A percentile compares a stretch with the other conserved stretches of the same genome.
These are phyloP conservation scores for Lumbricus terrestris DNA, from an alignment of 2,888 invertebrate species.

Conservation along the genomic window DNA sequence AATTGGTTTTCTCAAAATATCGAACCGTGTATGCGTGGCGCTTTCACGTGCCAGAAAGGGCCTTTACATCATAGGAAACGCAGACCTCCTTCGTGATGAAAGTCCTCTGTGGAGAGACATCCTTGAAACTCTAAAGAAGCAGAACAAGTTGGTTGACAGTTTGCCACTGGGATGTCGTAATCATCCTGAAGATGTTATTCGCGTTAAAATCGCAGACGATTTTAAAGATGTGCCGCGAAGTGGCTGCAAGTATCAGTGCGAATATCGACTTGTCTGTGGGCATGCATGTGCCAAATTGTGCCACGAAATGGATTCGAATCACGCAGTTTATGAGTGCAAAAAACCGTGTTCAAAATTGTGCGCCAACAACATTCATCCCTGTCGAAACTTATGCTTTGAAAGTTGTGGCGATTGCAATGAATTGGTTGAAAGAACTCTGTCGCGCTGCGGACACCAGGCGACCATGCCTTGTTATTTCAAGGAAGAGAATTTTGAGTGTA, in stretches of 20 bases:
- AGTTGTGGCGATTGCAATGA: neutral
- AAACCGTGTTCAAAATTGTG: constrained; percentile 38
- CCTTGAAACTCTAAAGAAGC: neutral
- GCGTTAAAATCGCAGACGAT: constrained; percentile 12
- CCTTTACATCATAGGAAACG: constrained; percentile 55
- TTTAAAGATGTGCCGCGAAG: constrained; percentile 49
- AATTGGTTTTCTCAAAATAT: constrained; percentile 51
- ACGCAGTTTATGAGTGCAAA: constrained; percentile 57
- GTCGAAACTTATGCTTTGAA: neutral
- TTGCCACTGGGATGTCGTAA: constrained; percentile 43
- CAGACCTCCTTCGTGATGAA: constrained; percentile 36
- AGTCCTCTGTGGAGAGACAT: constrained; percentile 33
- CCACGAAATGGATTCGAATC: constrained; percentile 66
- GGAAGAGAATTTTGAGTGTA: neutral
- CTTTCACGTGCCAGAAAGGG: constrained; percentile 56
- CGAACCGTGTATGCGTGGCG: constrained; percentile 56
- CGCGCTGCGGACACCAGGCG: neutral
- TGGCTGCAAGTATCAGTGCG: constrained; percentile 67
- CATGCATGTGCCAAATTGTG: constrained; percentile 68
- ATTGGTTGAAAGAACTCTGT: neutral
- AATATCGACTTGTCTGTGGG: constrained; percentile 64
- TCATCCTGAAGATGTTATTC: constrained; percentile 37
- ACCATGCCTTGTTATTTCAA: neutral
- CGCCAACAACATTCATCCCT: neutral
- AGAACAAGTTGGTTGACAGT: constrained; percentile 15